phyloP scores from a whole-genome alignment of 2,888 invertebrate species.

The Hemistola chrysoprasaria region DNA sequence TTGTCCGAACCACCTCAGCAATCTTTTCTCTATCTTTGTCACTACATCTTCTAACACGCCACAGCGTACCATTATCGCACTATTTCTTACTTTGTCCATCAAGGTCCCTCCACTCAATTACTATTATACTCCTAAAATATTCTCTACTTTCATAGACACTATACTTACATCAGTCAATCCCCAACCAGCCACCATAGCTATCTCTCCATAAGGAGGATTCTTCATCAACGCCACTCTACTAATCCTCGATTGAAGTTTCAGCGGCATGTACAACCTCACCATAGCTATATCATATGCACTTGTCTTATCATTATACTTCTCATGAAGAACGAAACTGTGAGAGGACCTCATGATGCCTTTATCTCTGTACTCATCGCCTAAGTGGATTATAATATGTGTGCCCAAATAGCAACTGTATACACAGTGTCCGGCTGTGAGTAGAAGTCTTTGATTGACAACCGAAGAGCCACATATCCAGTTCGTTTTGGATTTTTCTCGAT shows the following conservation, averaged over 20 bases:
- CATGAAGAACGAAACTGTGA: constrained; percentile 16
- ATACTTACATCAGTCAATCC: constrained; percentile 33
- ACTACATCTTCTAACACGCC: too few relatives aligned
- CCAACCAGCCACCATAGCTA: constrained; percentile 37
- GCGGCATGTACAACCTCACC: constrained; percentile 1
- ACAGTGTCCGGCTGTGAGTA: constrained; percentile 47
- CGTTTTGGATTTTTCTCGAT: accelerated
- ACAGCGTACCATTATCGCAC: too few relatives aligned
- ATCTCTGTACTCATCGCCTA: constrained; percentile 19
- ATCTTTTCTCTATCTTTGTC: too few relatives aligned
- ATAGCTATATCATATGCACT: constrained; percentile 30
- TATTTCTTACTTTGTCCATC: too few relatives aligned
- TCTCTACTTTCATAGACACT: too few relatives aligned
- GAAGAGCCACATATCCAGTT: constrained; percentile 41
- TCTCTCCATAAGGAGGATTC: constrained; percentile 18
- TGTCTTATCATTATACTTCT: not conserved
- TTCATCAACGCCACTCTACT: constrained; percentile 31
- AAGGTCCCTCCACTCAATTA: too few relatives aligned
- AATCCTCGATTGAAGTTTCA: constrained; percentile 19
- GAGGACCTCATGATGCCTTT: constrained; percentile 8
- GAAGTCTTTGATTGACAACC: constrained; percentile 38
- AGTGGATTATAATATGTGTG: constrained; percentile 1
- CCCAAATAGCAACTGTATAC: constrained; percentile 3
- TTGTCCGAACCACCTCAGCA: too few relatives aligned
- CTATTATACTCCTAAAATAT: too few relatives aligned